Base-by-base conservation (phyloP, 2,888 invertebrate genomes). In the Leptura quadrifasciata region DNA sequence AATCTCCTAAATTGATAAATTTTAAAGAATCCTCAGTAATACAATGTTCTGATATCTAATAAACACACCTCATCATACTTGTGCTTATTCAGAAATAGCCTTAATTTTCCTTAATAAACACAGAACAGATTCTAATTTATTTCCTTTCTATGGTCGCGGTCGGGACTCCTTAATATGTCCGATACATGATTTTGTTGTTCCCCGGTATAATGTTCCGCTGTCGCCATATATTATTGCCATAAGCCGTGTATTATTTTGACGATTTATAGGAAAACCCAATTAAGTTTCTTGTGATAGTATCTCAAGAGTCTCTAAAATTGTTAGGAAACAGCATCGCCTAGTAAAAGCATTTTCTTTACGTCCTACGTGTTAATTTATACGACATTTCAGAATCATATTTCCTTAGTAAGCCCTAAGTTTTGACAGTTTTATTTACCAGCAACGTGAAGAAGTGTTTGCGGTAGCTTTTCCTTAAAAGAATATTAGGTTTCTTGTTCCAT, bases 321-420 rank as follows among this genome's bases (percentile, higher is more conserved):
- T 47, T 47, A 15, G 47, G 3, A 12, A 47, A n/a, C n/a, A 15
- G 0, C 47, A 47, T 47, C 47, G 15, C n/a, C 47, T 47, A 47
- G 15, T 47, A n/a, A 47, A 47, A 47, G 47, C n/a, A n/a, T 15
- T 47, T 47, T 47, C 47, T 47, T n/a, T n/a, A 47, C 47, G 47
- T 12, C 4, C n/a, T 47, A n/a, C n/a, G 47, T n/a, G 47, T 47
- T 47, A 47, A 47, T 47, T 47, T 47, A 47, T 47, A 47, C 47
- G 47, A 47, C 47, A 47, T 47, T 47, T 47, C 47, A 47, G 47
- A 47, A 47, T 47, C 47, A 47, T 47, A 47, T 47, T 47, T 47
- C 47, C n/a, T 15, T 47, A 47, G n/a, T n/a, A 47, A 47, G 47
- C 47, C 47, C 3, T 12, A 47, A 47, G n/a, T 47, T 47, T 47